phyloP scores from a whole-genome alignment of 2,888 invertebrate genomes.

The Apantesis nais region DNA sequence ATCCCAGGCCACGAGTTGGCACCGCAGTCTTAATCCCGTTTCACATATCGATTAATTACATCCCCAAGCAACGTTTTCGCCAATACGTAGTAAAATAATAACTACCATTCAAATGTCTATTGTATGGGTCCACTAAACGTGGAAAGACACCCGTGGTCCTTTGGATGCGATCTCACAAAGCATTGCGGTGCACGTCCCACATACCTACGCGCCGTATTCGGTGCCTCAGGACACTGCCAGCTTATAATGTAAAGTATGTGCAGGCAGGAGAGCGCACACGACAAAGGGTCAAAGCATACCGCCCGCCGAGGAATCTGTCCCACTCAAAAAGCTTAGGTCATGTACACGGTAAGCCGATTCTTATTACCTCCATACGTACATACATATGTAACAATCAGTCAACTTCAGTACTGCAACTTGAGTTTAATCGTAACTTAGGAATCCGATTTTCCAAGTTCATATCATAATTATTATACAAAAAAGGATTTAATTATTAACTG shows the following conservation, averaged over 20 bases:
- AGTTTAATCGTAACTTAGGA: not conserved
- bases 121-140: not conserved
- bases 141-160: not conserved
- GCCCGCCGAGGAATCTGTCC: conserved; percentile 28
- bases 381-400: not conserved
- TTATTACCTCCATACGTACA: no score
- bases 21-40: no score
- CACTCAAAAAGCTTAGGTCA: not conserved
- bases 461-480: no score
- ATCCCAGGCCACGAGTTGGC: no score
- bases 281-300: conserved; percentile 51
- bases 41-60: no score
- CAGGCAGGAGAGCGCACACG: conserved; percentile 14
- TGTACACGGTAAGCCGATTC: not conserved
- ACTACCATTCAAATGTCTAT: not conserved
- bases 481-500: no score
- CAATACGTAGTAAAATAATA: not conserved
- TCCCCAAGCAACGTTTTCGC: no score
- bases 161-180: not conserved
- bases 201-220: not conserved
- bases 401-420: not conserved
- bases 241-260: conserved; percentile 2
- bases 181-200: not conserved
- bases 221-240: not conserved
- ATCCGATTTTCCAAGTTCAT: not conserved